Percentiles rank a stretch among this genome's conserved stretches.
Evolutionary conservation across 2,797 vertebrate species (phyloP).

Genomic region (Crocidura indochinensis): DNA sequence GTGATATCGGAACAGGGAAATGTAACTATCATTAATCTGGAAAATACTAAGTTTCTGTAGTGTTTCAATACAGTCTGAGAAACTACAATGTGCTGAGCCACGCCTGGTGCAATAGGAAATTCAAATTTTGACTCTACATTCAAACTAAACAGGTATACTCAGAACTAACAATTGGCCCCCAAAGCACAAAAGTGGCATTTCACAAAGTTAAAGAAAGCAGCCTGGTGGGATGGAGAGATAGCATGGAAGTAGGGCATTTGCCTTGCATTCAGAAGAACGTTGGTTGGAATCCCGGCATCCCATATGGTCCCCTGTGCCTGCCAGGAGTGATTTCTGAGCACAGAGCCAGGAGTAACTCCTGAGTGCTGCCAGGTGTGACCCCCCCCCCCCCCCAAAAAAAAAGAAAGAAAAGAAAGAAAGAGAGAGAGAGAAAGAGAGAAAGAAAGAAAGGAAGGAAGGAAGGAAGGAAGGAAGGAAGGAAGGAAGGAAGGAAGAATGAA

Average conservation of each 20-base stretch:
- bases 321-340: no score
- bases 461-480: no score
- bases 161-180: conserved; percentile 1
- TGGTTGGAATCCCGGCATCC: no score
- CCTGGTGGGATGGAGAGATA: no score
- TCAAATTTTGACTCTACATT: conserved; percentile 15
- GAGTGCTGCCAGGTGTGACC: no score
- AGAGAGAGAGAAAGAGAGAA: not conserved
- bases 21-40: not conserved
- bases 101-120: not conserved
- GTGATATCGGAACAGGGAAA: conserved; percentile 23
- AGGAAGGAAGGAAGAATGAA: no score
- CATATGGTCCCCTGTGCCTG: no score
- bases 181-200: not conserved
- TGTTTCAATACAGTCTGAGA: not conserved
- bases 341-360: no score
- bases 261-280: no score
- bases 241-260: no score
- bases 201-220: not conserved
- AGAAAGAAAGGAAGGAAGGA: not conserved
- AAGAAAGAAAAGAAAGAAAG: no score
- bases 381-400: no score
- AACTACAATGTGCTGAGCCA: not conserved
- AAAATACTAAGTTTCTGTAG: conserved; percentile 30
- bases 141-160: conserved; percentile 57